Evolutionary conservation across 2,797 vertebrate genomes (phyloP), one percentile per base, ranked within the genome.

Genomic region (Chloroceryle inda): DNA sequence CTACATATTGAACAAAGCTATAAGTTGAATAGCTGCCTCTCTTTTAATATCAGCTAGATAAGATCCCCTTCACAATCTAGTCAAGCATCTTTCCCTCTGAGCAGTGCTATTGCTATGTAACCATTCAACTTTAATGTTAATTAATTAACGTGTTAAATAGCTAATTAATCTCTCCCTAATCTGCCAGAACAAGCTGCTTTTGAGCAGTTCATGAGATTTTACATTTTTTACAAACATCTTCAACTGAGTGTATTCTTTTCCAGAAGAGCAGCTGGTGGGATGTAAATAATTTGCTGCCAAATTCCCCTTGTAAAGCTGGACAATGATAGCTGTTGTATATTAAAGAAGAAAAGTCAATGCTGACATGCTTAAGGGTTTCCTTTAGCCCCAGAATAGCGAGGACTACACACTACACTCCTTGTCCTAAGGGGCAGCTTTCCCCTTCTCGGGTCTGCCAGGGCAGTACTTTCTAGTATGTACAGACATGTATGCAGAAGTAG

Each of bases 401-500:
- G 23, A 42, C 29, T 40, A 12, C 13, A 76, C 44, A 22, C 17
- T 55, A 7, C 0, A 2, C 4, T 58, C 38, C 37, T 80, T 44
- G 56, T 7, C 19, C 52, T 24, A 58, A 37, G 21, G 4, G 21
- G 19, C 14, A 62, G 22, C 24, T 69, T 20, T 14, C 12, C 12
- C 11, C 4, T 84, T 13, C 29, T 61, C 16, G 58, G 11, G 1
- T 27, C 35, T 73, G 16, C 49, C 19, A 35, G 18, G 18, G 5
- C 11, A 13, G 6, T n/a, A 35, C 20, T 69, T 84, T 42, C 33
- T 52, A n/a, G 22, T 58, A 74, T 0, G 0, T 33, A 27, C 7
- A 62, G 47, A 26, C 0, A 19, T 26, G 0, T 47, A 58, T 47
- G 22, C 31, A 94, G 83, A 69, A 80, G 26, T 33, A 64, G 37